These are phyloP conservation scores for Dromas ardeola DNA, from an alignment of 2,113 vertebrate species.

Conservation along the genomic window DNA sequence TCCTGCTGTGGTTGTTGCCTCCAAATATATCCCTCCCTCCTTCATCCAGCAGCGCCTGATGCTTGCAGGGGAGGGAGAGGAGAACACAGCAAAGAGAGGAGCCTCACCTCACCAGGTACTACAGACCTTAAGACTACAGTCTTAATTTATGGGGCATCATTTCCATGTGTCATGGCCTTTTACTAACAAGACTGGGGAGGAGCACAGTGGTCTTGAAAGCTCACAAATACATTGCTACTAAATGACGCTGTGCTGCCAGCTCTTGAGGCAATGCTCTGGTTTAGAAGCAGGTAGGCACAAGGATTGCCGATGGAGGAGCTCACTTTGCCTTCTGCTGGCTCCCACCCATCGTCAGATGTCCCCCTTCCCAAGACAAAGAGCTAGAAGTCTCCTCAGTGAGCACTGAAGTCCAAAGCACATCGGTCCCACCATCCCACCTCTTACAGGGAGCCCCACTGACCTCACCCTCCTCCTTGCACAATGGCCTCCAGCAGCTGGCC, in stretches of 20 bases:
- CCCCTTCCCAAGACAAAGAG: neutral
- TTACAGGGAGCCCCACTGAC: neutral
- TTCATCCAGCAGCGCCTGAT: accelerated
- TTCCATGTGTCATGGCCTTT: neutral
- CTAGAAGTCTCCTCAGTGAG: neutral
- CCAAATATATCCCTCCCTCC: neutral
- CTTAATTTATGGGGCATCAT: neutral
- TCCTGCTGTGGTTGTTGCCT: neutral
- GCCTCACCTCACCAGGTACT: neutral
- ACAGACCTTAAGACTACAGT: accelerated
- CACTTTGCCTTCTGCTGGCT: neutral
- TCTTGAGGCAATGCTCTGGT: accelerated
- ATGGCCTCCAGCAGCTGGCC: neutral
- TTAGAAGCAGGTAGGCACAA: neutral
- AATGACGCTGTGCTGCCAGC: neutral
- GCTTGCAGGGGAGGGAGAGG: neutral
- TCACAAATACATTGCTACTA: neutral
- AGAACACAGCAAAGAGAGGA: neutral
- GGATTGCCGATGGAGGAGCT: neutral
- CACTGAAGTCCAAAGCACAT: neutral
- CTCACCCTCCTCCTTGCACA: neutral
- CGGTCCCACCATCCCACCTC: neutral
- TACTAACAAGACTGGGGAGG: neutral
- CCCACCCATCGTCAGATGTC: neutral
- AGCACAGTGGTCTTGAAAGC: neutral